Conservation (phyloP, 1,140 invertebrate species). For the Metaphire vulgaris region DNA sequence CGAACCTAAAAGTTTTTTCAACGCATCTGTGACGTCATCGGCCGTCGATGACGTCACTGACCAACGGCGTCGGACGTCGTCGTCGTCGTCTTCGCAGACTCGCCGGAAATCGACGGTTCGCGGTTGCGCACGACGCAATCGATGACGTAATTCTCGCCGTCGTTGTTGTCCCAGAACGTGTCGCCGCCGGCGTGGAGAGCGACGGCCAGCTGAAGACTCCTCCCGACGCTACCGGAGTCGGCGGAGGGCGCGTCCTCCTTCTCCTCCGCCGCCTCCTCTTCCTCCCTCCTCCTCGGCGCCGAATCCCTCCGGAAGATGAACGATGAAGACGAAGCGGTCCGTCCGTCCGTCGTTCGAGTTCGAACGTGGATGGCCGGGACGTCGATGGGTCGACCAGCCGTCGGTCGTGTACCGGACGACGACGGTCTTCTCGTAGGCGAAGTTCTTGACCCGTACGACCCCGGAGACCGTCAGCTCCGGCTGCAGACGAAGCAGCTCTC, state of each 20-base stretch:
- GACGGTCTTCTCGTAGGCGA: slow-evolving; percentile 85
- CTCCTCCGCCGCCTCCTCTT: no score
- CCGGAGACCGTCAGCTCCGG: slow-evolving; percentile 67
- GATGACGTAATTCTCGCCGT: slow-evolving; percentile 67
- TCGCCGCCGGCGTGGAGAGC: slow-evolving; percentile 69
- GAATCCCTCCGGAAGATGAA: slow-evolving; percentile 57
- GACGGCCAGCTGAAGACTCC: slow-evolving; percentile 71
- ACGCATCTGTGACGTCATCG: no score
- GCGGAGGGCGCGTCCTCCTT: no score
- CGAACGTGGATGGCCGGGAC: slow-evolving; percentile 67
- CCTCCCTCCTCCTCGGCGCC: slow-evolving; percentile 23
- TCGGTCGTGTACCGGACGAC: slow-evolving; percentile 77
- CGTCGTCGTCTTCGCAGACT: background rate
- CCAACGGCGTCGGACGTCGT: background rate
- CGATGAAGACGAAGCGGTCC: slow-evolving; percentile 72
- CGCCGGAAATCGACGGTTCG: background rate
- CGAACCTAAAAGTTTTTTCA: no score
- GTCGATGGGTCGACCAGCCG: slow-evolving; percentile 74
- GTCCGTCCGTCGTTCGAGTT: slow-evolving; percentile 87
- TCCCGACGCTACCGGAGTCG: slow-evolving; percentile 61
- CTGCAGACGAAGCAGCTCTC: slow-evolving; percentile 66
- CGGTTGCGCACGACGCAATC: slow-evolving; percentile 34
- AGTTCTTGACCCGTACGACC: slow-evolving; percentile 75
- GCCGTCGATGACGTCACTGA: no score
- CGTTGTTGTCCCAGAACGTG: slow-evolving; percentile 83